Evolutionary conservation across 2,113 vertebrate genomes (phyloP).

Genomic region (Tachuris rubrigastra): DNA sequence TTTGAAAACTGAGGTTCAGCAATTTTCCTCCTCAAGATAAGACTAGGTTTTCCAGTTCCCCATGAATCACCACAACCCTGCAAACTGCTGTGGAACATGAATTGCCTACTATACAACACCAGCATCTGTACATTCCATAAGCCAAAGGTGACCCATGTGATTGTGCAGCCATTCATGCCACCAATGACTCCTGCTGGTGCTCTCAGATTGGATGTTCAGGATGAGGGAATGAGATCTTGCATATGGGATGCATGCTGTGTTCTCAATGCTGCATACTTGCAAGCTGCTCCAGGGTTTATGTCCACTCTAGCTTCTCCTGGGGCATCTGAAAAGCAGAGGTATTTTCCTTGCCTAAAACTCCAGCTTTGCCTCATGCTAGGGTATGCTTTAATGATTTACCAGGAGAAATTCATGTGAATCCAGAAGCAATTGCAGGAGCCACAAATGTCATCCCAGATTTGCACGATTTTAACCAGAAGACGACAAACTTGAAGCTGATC

Average conservation of each 20-base stretch:
- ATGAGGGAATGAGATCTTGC: neutral
- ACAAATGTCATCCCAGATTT: neutral
- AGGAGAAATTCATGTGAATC: neutral
- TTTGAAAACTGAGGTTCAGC: slow-evolving; percentile 38
- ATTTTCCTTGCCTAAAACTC: neutral
- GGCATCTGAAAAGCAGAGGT: neutral
- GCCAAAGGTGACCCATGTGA: neutral
- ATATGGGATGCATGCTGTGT: neutral
- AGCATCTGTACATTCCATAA: neutral
- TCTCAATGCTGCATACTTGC: neutral
- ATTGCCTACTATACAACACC: neutral
- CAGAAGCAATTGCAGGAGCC: neutral
- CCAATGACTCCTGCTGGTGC: neutral
- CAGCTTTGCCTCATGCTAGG: neutral
- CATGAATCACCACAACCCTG: neutral
- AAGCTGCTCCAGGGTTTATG: neutral
- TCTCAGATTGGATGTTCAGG: neutral
- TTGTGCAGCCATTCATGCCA: neutral
- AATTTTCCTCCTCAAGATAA: slow-evolving; percentile 33
- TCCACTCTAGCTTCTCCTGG: neutral
- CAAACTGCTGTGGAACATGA: neutral
- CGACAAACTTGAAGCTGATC: neutral
- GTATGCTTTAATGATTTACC: neutral
- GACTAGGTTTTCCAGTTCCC: neutral
- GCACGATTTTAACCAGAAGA: neutral